A percentile compares a stretch with the other conserved stretches of the same genome.
These are phyloP conservation scores for Heteractis magnifica DNA, from an alignment of 92 coral and sea anemone genomes.

Conservation along the genomic window DNA sequence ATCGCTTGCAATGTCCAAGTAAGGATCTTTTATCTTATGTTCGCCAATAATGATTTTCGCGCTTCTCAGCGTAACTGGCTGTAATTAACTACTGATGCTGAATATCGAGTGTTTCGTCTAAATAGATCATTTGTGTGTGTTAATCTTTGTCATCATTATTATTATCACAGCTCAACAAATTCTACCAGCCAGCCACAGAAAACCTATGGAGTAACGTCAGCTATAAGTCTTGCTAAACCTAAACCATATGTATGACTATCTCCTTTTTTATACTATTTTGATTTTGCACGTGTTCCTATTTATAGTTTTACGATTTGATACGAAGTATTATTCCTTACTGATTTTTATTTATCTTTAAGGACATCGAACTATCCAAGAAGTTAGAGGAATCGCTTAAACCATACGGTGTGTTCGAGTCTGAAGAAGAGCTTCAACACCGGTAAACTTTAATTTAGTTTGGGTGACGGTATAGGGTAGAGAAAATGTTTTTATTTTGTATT, in stretches of 20 bases:
- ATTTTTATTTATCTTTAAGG: constrained; percentile 48
- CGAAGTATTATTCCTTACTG: not conserved
- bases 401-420: constrained; percentile 93
- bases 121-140: not conserved
- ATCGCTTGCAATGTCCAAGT: constrained; percentile 63
- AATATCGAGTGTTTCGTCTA: not conserved
- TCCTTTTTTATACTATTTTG: not conserved
- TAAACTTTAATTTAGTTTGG: not conserved
- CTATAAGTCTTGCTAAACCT: constrained; percentile 86
- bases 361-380: constrained; percentile 65
- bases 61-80: constrained; percentile 1
- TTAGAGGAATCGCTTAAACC: constrained; percentile 77
- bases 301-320: not conserved
- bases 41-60: constrained; percentile 8
- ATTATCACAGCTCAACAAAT: constrained; percentile 28
- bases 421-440: constrained; percentile 97
- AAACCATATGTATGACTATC: constrained; percentile 70
- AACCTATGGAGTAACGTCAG: constrained; percentile 89
- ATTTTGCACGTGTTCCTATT: constrained; percentile 14
- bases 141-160: not conserved
- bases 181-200: constrained; percentile 55
- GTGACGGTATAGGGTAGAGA: too few relatives aligned
- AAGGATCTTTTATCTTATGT: not conserved
- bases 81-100: not conserved
- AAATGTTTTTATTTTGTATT: too few relatives aligned